These are phyloP conservation scores for Bombus balteatus DNA, from an alignment of 1,140 invertebrate genomes.

Conservation along the genomic window DNA sequence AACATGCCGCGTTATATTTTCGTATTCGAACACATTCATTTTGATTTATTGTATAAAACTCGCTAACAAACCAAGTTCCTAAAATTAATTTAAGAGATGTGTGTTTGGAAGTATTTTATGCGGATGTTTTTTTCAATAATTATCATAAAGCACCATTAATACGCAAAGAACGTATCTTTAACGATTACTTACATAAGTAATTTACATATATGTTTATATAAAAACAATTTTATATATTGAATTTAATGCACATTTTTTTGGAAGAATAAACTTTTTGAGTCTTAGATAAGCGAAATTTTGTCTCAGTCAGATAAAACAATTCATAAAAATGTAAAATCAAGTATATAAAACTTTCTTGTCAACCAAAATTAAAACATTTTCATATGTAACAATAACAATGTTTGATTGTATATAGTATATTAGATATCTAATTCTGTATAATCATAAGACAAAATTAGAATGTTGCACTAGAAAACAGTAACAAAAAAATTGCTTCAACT, in stretches of 20 bases:
- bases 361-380: constrained; percentile 19
- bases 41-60: constrained; percentile 19
- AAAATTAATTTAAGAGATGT: constrained; percentile 19
- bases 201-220: not conserved
- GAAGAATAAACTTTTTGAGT: not conserved
- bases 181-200: constrained; percentile 1
- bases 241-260: not conserved
- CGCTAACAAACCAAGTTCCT: not conserved
- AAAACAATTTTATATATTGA: constrained; percentile 6
- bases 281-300: not conserved
- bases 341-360: not conserved
- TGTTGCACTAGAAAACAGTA: not conserved
- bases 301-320: not conserved
- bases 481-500: not conserved
- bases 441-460: not conserved
- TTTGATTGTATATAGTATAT: not conserved
- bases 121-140: constrained; percentile 1
- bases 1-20: no score
- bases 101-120: constrained; percentile 16
- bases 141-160: constrained; percentile 39
- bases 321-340: not conserved
- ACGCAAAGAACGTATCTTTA: constrained; percentile 27
- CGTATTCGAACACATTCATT: constrained; percentile 16
- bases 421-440: not conserved
- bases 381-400: constrained; percentile 18